Conservation (phyloP, 1,140 invertebrate genomes). For the Kradibia gibbosae region DNA sequence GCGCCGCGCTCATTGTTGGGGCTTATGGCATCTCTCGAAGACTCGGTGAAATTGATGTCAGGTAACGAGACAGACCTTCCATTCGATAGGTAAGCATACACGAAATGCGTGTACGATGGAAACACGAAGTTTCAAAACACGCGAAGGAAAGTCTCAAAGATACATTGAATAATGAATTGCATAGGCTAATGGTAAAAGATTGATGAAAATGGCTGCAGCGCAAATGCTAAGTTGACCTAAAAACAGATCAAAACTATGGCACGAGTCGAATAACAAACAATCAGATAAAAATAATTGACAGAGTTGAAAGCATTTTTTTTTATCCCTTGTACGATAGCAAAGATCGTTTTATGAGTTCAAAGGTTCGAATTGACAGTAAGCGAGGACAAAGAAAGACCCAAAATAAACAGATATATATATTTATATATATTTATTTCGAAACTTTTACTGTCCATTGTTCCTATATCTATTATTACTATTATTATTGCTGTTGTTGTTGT, state of each 20-base stretch:
- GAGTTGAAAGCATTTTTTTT: not conserved
- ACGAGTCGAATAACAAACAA: not conserved
- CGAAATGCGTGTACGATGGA: not conserved
- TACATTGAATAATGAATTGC: not conserved
- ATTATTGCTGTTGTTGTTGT: not conserved
- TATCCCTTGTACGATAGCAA: not conserved
- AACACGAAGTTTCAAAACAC: not conserved
- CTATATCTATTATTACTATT: not conserved
- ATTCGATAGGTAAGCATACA: not conserved
- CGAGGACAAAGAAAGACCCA: not conserved
- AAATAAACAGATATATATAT: not conserved
- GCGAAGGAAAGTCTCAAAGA: not conserved
- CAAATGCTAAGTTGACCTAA: not conserved
- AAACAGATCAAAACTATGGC: not conserved
- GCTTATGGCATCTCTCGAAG: not conserved
- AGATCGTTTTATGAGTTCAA: conserved; percentile 5
- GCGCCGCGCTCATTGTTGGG: not conserved
- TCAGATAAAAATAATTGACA: conserved; percentile 29
- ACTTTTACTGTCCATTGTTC: no score
- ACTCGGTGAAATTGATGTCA: not conserved
- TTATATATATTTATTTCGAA: no score
- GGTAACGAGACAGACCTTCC: not conserved
- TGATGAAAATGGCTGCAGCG: not conserved
- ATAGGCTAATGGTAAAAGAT: not conserved
- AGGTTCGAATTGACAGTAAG: not conserved